Conservation (phyloP, 2,888 invertebrate genomes). For the Rhogogaster chlorosoma region DNA sequence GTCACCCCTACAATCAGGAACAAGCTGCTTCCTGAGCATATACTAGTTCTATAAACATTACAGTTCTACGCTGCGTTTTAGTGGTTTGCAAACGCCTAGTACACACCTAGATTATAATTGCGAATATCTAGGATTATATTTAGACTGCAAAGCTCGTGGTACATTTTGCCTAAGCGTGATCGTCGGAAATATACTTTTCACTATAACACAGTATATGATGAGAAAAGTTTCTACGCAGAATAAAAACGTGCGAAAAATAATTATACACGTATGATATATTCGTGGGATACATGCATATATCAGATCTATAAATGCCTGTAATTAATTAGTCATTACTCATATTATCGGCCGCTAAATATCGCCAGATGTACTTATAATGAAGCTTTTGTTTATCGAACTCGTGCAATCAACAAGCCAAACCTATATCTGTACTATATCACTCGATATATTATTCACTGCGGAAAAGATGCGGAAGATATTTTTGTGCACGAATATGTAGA, state of each 20-base stretch:
- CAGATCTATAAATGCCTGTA: not conserved
- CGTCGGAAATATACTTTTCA: not conserved
- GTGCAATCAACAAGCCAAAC: not conserved
- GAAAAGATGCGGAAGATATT: not conserved
- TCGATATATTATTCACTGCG: not conserved
- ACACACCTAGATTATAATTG: not conserved
- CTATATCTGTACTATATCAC: not conserved
- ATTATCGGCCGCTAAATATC: not conserved
- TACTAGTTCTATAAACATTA: not conserved
- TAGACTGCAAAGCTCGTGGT: not conserved
- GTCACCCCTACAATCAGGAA: not conserved
- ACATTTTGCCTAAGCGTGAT: not conserved
- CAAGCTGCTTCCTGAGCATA: not conserved
- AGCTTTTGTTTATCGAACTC: slow-evolving; percentile 6
- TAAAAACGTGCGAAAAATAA: not conserved
- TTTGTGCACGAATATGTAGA: not conserved
- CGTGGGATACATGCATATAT: not conserved
- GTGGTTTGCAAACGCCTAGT: not conserved
- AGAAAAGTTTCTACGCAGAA: not conserved
- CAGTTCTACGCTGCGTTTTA: not conserved
- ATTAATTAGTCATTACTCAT: slow-evolving; percentile 4
- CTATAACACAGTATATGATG: not conserved
- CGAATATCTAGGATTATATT: slow-evolving; percentile 20
- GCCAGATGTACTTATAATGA: not conserved
- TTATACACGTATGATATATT: not conserved